Conservation (phyloP, 2,113 vertebrate genomes). For the Ophiodon elongatus region DNA sequence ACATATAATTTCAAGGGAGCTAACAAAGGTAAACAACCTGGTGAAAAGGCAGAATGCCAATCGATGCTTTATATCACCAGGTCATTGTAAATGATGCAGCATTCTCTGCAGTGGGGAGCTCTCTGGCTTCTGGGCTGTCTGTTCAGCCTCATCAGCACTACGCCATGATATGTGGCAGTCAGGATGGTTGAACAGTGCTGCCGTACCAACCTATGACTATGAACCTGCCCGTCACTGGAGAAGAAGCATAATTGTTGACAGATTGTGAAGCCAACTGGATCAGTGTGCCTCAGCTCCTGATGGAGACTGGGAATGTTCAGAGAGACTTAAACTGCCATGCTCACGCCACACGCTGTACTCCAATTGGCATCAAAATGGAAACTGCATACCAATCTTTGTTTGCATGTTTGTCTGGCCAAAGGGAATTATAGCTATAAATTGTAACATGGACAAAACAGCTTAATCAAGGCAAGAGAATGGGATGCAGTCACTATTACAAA, state of each 20-base stretch:
- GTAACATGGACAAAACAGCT: slow-evolving; percentile 22
- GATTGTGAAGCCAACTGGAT: slow-evolving; percentile 61
- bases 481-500: slow-evolving; percentile 30
- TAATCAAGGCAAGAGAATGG: slow-evolving; percentile 21
- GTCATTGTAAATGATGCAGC: slow-evolving; percentile 76
- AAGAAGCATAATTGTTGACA: slow-evolving; percentile 45
- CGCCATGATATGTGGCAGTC: slow-evolving; percentile 66
- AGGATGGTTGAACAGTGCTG: slow-evolving; percentile 40
- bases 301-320: slow-evolving; percentile 3
- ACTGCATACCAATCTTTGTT: slow-evolving; percentile 17
- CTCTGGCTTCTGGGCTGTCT: slow-evolving; percentile 63
- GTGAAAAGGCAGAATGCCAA: slow-evolving; percentile 60
- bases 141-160: slow-evolving; percentile 70
- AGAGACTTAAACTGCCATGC: slow-evolving; percentile 13
- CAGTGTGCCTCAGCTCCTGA: slow-evolving; percentile 14
- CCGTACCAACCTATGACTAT: background rate
- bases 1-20: slow-evolving; percentile 45
- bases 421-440: slow-evolving; percentile 31
- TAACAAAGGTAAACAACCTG: slow-evolving; percentile 40
- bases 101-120: slow-evolving; percentile 69
- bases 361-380: slow-evolving; percentile 34
- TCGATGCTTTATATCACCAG: slow-evolving; percentile 69
- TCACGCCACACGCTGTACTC: slow-evolving; percentile 19
- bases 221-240: slow-evolving; percentile 1
- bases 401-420: slow-evolving; percentile 17